Base-by-base conservation (phyloP, 2,113 vertebrate genomes). In the Grammomys dolichurus region DNA sequence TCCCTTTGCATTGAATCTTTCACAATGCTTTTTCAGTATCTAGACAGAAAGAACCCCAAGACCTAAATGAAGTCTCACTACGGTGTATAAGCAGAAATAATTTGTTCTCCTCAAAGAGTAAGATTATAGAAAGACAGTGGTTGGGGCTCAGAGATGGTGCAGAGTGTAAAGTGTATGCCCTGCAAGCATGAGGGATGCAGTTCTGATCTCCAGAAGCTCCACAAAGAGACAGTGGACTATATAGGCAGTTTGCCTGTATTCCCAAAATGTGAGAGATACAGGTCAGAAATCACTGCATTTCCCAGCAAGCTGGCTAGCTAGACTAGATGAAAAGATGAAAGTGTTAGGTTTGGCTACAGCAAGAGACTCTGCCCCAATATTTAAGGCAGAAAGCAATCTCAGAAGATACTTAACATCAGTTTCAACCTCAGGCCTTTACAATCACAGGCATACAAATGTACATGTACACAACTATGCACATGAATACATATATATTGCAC, bases 51-150 rank as follows among this genome's bases (percentile, higher is more conserved):
- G 43, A 11, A 73, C 73, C 48, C 1, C 80, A 24, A 90, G 51
- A 63, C 16, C n/a, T 91, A 86, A 87, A 93, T 89, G 46, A 60
- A 87, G 54, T 91, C 36, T 24, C n/a, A 26, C 14, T 78, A 14
- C 5, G 14, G 1, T 70, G 26, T 70, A 51, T 69, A 93, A 89
- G 48, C 20, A 87, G 46, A 82, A 36, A 90, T 19, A 7, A 91
- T 94, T 69, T 72, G 5, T 84, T 91, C 51, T 96, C 33, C 87
- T 40, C 24, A 87, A 96, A 94, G 1, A 48, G 31, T 36, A 94
- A 85, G 17, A 92, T 93, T 89, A 86, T 7, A 95, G 51, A 91
- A 94, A 93, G 28, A 65, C 63, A 87, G 82, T 14, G 40, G 36
- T 33, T 56, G 5, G 54, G 89, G 10, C 26, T 78, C 13, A 28